Conservation (phyloP, 2,888 invertebrate species). For the Furcula furcula region DNA sequence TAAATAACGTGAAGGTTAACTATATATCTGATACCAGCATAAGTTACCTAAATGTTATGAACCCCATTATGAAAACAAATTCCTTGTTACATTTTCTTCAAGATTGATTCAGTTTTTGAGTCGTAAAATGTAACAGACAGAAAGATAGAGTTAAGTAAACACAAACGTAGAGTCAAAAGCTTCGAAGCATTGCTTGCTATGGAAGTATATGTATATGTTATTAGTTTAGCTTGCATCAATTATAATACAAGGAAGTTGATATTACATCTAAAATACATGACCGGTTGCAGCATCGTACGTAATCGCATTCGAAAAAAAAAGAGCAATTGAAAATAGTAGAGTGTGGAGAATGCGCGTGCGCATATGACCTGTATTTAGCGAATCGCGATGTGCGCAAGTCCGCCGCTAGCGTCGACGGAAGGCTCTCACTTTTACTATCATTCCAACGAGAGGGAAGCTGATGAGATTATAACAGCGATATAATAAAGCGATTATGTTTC, state of each 20-base stretch:
- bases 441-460: slow-evolving; percentile 50
- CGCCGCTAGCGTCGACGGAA: slow-evolving; percentile 23
- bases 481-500: slow-evolving; percentile 26
- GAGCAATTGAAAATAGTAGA: neutral
- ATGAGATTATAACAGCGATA: slow-evolving; percentile 46
- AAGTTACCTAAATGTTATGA: too few species aligned
- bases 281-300: neutral
- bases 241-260: neutral
- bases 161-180: too few species aligned
- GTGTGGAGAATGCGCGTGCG: slow-evolving; percentile 7
- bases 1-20: too few species aligned
- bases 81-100: too few species aligned
- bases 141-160: too few species aligned
- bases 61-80: too few species aligned
- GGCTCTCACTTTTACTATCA: slow-evolving; percentile 57
- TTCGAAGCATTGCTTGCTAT: too few species aligned
- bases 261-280: neutral
- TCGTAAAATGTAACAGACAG: too few species aligned
- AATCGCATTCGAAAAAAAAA: neutral
- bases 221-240: too few species aligned
- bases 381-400: slow-evolving; percentile 16
- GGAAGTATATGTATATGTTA: too few species aligned
- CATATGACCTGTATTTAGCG: slow-evolving; percentile 17
- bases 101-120: too few species aligned
- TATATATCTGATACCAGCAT: too few species aligned